These are phyloP conservation scores for Rhopalosiphum maidis DNA, from an alignment of 1,140 invertebrate genomes.

Conservation along the genomic window DNA sequence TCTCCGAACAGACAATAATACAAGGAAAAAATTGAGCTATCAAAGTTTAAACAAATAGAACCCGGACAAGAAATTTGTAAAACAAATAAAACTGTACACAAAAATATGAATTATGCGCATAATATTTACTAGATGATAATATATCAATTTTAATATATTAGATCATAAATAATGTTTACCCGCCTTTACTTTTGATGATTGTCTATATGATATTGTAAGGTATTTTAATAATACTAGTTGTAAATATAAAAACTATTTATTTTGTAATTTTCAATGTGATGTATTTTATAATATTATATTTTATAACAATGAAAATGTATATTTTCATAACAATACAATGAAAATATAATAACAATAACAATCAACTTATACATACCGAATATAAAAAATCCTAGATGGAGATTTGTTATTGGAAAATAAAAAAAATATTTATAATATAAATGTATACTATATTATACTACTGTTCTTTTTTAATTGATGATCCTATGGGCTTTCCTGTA, in stretches of 20 bases:
- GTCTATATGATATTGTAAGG: background rate
- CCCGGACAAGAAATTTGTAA: background rate
- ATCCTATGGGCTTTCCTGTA: background rate
- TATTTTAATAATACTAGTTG: background rate
- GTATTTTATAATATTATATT: slow-evolving; percentile 16
- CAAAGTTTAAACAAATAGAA: background rate
- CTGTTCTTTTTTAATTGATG: background rate
- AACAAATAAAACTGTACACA: background rate
- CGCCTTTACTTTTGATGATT: background rate
- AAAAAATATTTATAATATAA: background rate
- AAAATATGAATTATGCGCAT: slow-evolving; percentile 18
- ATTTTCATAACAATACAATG: background rate
- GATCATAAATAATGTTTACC: slow-evolving; percentile 20
- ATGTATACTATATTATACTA: background rate
- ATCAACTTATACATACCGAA: background rate
- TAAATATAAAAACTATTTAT: background rate
- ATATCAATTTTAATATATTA: slow-evolving; percentile 1
- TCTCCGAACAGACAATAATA: too few species aligned
- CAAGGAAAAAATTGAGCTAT: too few species aligned
- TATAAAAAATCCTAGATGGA: background rate
- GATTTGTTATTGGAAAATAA: background rate
- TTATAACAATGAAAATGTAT: background rate
- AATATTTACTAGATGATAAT: background rate
- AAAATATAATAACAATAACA: slow-evolving; percentile 2
- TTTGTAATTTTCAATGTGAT: background rate